phyloP scores from a whole-genome alignment of 2,113 vertebrate species.

The Otocyon megalotis region DNA sequence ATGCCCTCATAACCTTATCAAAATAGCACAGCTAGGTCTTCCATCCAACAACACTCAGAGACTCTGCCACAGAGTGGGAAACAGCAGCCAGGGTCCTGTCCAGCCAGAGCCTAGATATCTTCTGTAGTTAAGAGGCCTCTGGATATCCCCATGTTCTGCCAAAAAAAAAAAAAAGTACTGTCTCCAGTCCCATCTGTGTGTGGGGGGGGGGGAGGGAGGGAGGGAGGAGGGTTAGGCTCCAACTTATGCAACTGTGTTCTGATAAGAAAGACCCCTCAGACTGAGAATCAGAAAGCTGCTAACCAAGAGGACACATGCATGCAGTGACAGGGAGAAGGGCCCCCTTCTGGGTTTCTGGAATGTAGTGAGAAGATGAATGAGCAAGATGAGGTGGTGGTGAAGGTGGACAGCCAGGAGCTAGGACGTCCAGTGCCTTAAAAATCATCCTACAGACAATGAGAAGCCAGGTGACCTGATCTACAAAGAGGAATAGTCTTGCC shows the following conservation, averaged over 20 bases:
- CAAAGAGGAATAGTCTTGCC: not conserved
- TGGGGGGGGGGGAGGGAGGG: too few relatives aligned
- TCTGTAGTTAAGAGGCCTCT: not conserved
- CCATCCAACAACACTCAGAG: not conserved
- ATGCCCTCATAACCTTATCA: conserved; percentile 57
- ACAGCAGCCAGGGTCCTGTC: not conserved
- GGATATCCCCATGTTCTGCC: not conserved
- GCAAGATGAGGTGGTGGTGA: not conserved
- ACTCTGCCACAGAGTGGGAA: not conserved
- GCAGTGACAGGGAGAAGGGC: not conserved
- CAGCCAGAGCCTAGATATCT: not conserved
- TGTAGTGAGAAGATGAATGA: not conserved
- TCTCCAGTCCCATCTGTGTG: not conserved
- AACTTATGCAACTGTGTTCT: conserved; percentile 4
- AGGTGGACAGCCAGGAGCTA: not conserved
- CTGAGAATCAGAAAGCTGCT: not conserved
- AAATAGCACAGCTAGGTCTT: conserved; percentile 69
- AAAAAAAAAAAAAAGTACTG: not conserved
- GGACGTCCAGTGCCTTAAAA: not conserved
- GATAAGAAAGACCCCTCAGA: not conserved
- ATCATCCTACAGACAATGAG: not conserved
- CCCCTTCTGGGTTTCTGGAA: not conserved
- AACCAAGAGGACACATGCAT: not conserved
- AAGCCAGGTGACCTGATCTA: not conserved
- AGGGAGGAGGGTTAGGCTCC: not conserved